Percentiles rank a stretch among this genome's conserved stretches.
phyloP scores from a whole-genome alignment of 2,113 vertebrate species.

The Chunga burmeisteri region DNA sequence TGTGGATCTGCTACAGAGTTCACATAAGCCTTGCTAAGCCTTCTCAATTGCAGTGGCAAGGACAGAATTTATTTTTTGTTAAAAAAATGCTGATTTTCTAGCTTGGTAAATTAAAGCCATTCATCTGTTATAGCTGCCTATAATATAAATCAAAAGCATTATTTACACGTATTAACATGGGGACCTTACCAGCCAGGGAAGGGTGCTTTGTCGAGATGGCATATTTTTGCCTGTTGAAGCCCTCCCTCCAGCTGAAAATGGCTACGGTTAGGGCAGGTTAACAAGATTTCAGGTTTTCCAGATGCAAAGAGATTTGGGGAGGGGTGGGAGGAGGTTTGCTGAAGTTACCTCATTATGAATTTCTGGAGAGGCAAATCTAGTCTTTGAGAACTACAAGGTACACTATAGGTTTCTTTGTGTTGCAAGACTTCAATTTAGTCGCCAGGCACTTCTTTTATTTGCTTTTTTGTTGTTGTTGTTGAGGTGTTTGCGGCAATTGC shows the following conservation, averaged over 20 bases:
- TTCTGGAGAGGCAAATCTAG: background rate
- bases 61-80: background rate
- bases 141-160: conserved; percentile 18
- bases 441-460: background rate
- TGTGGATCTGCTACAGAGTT: background rate
- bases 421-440: background rate
- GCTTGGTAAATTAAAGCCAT: conserved; percentile 17
- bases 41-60: background rate
- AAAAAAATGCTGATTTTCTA: background rate
- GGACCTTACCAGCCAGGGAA: background rate
- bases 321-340: background rate
- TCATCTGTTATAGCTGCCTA: conserved; percentile 17
- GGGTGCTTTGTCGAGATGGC: background rate
- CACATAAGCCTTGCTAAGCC: background rate
- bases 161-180: conserved; percentile 1
- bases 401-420: background rate
- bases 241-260: background rate
- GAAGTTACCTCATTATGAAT: background rate
- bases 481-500: background rate
- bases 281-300: background rate
- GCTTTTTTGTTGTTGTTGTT: background rate
- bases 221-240: background rate
- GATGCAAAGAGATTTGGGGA: background rate
- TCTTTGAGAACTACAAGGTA: background rate
- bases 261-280: background rate